Evolutionary conservation across 2,113 vertebrate genomes (phyloP), one percentile per base, ranked within the genome.

Genomic region (Hassar affinis): DNA sequence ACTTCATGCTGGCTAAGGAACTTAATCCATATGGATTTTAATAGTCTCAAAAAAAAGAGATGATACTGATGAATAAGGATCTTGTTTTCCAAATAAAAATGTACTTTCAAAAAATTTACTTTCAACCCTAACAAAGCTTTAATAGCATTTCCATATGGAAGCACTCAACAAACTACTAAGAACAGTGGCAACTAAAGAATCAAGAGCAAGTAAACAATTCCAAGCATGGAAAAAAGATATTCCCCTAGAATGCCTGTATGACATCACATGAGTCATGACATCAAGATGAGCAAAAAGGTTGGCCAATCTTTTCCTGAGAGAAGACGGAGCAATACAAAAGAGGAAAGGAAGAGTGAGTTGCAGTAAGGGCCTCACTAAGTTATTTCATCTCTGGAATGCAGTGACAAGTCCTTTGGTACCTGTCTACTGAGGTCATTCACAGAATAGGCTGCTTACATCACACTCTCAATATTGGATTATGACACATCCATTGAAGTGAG

Each of bases 341-440:
- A 45, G 42, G 38, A 25, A 6, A 45, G 25, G 35, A n/a, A 47
- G 68, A 5, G 57, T 1, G 47, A 69, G 76, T 22, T 64, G 76
- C 45, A 10, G 61, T 18, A 30, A 18, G 62, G 33, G 79, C 82
- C 84, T 78, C 83, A 84, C 68, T 49, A 81, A 88, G 85, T 72
- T 86, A 83, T 85, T 89, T 86, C 30, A 86, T 82, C 57, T 45
- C 51, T 84, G 83, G 86, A 88, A 87, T 54, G 81, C 83, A 62
- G 71, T 79, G 82, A 88, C 79, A 30, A 85, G 84, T 27, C 15
- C 38, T 42, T 80, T 83, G 80, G 75, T 87, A 78, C 83, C 84
- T 85, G 80, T 64, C 61, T 68, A 52, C 83, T 89, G 86, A 89
- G 87, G 81, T 89, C 87, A 90, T 87, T 85, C 62, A 80, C 78